Evolutionary conservation across 1,140 invertebrate species (phyloP).

Genomic region (Drosophila pseudoobscura): DNA sequence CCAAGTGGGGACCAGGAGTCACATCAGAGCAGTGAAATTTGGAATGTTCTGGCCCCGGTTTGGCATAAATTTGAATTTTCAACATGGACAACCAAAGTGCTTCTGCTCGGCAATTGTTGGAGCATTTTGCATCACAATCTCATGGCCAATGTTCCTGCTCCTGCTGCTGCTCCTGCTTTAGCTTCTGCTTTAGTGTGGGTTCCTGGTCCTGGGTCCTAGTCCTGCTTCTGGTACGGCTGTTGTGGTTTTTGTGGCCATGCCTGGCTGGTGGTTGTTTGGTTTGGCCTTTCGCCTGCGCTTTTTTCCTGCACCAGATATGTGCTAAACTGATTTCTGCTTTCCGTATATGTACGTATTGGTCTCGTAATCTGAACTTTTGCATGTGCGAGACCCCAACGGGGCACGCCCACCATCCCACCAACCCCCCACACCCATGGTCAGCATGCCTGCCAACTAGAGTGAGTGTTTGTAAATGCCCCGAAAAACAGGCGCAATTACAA

Average conservation of each 20-base stretch:
- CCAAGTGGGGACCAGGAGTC: conserved; percentile 7
- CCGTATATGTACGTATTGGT: conserved; percentile 29
- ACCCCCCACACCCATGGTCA: not conserved
- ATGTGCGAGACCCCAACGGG: conserved; percentile 50
- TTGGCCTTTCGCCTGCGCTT: conserved; percentile 14
- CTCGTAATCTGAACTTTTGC: conserved; percentile 65
- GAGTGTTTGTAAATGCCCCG: conserved; percentile 41
- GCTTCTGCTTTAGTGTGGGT: not conserved
- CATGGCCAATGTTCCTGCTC: conserved; percentile 21
- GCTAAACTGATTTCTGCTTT: conserved; percentile 70
- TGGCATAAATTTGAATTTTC: conserved; percentile 77
- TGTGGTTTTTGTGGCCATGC: conserved; percentile 53
- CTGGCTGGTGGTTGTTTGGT: conserved; percentile 13
- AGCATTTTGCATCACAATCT: conserved; percentile 36
- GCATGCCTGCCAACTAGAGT: not conserved
- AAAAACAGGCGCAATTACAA: conserved; percentile 70
- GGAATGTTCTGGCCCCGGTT: conserved; percentile 45
- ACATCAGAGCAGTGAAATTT: conserved; percentile 29
- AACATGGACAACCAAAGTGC: conserved; percentile 41
- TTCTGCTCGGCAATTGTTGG: conserved; percentile 37
- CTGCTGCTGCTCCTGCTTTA: not conserved
- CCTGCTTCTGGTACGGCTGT: conserved; percentile 22
- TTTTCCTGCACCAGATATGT: conserved; percentile 42
- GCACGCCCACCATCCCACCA: conserved; percentile 30
- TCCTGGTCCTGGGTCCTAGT: conserved; percentile 6